Evolutionary conservation across 2,888 invertebrate species (phyloP), one percentile per base, ranked within the genome.

Genomic region (Quadriops clusia): DNA sequence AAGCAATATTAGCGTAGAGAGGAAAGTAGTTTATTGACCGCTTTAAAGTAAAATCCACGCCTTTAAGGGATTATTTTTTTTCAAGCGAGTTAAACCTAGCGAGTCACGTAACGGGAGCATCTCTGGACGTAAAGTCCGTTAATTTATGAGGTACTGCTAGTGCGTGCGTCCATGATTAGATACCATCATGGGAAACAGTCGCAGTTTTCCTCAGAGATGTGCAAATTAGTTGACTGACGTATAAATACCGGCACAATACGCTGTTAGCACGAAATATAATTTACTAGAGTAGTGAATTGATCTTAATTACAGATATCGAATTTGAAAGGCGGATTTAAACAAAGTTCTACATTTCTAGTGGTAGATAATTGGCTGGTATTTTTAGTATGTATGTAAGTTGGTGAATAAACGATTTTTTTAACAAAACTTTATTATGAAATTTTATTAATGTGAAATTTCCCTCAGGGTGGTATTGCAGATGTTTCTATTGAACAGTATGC

Each of bases 131-230:
- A 44, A 50, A 49, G 50, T 46, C 49, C 44, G 40, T 42, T 50
- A 53, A 53, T 52, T 51, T 52, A 52, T 50, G 47, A 43, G 41
- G 42, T 41, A 42, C 43, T 44, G 43, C 37, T 36, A 40, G 50
- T 52, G 53, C 53, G 52, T 54, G 53, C 45, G 41, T 41, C 46
- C 44, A 53, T 49, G 53, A 54, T 54, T 51, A 54, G 53, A 53
- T 55, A 53, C 41, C 45, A 51, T 51, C 52, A 48, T 43, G 51
- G 50, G 48, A 50, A 49, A 48, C 49, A 44, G 50, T 50, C 51
- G 42, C 50, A 49, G 49, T 49, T 47, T 43, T 51, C 52, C 51
- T 49, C 44, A 42, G 54, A 54, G 55, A 55, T 54, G 54, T 52
- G 53, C 52, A 54, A 56, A 56, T 55, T 55, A 54, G 51, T 43